Base-by-base conservation (phyloP, 2,113 vertebrate species). In the Cyphomyrus plagiostoma region DNA sequence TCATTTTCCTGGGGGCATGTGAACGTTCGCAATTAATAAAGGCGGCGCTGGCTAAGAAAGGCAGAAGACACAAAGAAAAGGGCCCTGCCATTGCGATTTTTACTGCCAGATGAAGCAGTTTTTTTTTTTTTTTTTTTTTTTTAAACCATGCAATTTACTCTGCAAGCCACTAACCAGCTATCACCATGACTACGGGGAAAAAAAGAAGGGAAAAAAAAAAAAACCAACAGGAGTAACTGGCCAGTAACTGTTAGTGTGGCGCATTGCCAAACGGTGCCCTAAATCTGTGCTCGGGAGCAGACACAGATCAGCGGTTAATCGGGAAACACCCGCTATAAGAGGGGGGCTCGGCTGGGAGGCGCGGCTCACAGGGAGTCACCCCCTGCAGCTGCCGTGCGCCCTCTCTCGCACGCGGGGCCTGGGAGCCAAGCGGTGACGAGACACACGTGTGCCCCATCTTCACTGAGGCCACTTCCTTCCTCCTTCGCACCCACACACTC, bases 101-200 rank as follows among this genome's bases (percentile, higher is more conserved):
- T 35, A 87, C 26, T 53, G 48, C 49, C 48, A 35, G 3, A 87
- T 53, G 50, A 87, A 87, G 49, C 85, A 87, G 48, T 87, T 56
- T 53, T 1, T n/a, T 45, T 45, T 45, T 2, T 85, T 13, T 49
- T 46, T 56, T 56, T 19, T 53, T 21, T 85, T 85, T 49, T 26
- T 23, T 42, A 39, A 87, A 53, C 19, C 26, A 21, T 30, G 48
- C 85, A 52, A 87, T 87, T 87, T 87, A 21, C 85, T 53, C 50
- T 87, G 50, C 48, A 87, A 87, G 85, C 30, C 85, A 87, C 85
- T 53, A 53, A 87, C 85, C 48, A 87, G 85, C 49, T 35, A 87
- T 86, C 85, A 87, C 85, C 85, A 86, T 52, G 49, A 86, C 84
- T 86, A 86, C 84, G 1, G 84, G 49, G 10, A 2, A 7, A 17